phyloP scores from a whole-genome alignment of 2,888 invertebrate species.

The Drosophila hawaiiensis region DNA sequence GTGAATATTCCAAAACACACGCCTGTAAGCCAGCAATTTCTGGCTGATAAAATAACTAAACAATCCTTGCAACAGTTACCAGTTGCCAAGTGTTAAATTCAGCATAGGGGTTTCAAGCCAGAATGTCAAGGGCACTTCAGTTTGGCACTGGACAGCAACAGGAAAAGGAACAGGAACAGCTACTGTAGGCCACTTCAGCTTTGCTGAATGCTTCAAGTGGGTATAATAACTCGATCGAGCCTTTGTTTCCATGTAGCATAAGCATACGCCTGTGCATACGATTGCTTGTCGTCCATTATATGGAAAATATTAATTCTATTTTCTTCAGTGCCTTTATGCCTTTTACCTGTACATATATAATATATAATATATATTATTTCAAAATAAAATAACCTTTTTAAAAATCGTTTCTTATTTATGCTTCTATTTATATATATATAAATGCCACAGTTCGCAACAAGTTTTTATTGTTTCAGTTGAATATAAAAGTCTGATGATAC shows the following conservation, averaged over 20 bases:
- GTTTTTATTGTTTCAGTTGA: neutral
- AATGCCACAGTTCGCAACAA: neutral
- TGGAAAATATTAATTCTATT: neutral
- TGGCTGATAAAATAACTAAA: slow-evolving; percentile 31
- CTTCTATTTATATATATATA: neutral
- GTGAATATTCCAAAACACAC: slow-evolving; percentile 21
- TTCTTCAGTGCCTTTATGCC: neutral
- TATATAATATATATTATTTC: neutral
- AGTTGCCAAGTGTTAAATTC: slow-evolving; percentile 68
- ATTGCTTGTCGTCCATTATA: neutral
- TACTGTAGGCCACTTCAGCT: slow-evolving; percentile 41
- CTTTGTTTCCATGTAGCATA: slow-evolving; percentile 10
- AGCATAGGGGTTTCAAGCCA: slow-evolving; percentile 74
- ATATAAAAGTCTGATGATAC: neutral
- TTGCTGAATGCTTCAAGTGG: slow-evolving; percentile 13
- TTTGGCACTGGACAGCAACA: slow-evolving; percentile 21
- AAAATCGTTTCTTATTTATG: neutral
- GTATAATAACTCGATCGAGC: slow-evolving; percentile 8
- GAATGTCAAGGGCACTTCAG: slow-evolving; percentile 83
- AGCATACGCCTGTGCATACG: neutral
- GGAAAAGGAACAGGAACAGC: slow-evolving; percentile 39
- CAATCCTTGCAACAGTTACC: slow-evolving; percentile 57
- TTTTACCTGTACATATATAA: neutral
- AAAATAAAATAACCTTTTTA: neutral
- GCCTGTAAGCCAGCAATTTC: slow-evolving; percentile 28